Percentiles rank a stretch among this genome's conserved stretches.
Evolutionary conservation across 2,113 vertebrate genomes (phyloP).

Genomic region (Myocastor coypus): DNA sequence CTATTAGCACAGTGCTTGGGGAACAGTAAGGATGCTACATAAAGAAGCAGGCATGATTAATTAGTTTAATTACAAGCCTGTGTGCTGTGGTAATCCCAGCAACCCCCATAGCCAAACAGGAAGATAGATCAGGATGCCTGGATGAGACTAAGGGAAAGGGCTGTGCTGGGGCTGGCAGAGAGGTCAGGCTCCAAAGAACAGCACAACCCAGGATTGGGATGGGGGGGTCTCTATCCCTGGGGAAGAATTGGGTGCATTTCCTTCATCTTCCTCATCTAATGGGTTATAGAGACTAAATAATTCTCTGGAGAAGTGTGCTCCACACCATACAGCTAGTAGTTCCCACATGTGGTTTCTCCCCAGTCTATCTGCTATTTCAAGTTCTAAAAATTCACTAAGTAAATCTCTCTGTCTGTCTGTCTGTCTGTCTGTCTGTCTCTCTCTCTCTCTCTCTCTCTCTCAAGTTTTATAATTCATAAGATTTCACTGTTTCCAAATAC

Average conservation of each 20-base stretch:
- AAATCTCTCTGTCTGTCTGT: background rate
- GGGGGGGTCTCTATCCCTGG: background rate
- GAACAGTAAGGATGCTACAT: conserved; percentile 69
- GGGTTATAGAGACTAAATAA: background rate
- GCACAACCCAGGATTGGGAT: too few relatives aligned
- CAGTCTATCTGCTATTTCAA: background rate
- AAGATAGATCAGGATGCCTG: conserved; percentile 55
- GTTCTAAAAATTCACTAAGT: conserved; percentile 44
- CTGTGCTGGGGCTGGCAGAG: background rate
- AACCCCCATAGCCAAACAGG: conserved; percentile 63
- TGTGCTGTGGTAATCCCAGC: conserved; percentile 60
- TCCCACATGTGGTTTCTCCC: background rate
- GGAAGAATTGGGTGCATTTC: background rate
- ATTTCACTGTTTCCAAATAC: conserved; percentile 40
- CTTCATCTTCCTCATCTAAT: background rate
- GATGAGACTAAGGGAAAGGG: background rate
- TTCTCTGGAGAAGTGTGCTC: background rate
- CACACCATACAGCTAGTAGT: background rate
- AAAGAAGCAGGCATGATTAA: conserved; percentile 78
- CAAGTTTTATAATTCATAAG: conserved; percentile 3
- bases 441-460: too few relatives aligned
- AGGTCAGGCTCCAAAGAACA: background rate
- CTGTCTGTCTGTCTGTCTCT: too few relatives aligned
- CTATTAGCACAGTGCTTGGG: conserved; percentile 50
- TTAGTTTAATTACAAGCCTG: conserved; percentile 82